phyloP scores from a whole-genome alignment of 1,140 invertebrate species.

The Dinothrombium tinctorium region DNA sequence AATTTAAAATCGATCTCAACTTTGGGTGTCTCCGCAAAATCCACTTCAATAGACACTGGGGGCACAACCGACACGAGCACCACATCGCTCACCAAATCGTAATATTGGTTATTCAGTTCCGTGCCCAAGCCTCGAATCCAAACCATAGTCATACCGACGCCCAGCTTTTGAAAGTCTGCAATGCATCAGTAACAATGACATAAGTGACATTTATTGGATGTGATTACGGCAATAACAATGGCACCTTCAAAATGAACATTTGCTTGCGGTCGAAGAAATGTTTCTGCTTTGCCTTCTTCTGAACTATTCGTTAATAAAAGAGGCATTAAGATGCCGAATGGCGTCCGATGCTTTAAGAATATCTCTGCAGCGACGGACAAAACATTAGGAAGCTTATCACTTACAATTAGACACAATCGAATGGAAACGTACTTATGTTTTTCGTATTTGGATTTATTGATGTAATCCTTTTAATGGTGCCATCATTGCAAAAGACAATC shows the following conservation, averaged over 20 bases:
- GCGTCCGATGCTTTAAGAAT: not conserved
- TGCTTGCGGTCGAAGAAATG: conserved; percentile 3
- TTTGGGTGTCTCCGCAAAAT: conserved; percentile 6
- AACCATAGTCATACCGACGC: conserved; percentile 4
- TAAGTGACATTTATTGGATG: no score
- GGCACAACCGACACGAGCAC: conserved; percentile 7
- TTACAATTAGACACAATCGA: not conserved
- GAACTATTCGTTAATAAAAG: not conserved
- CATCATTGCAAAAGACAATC: conserved; percentile 7
- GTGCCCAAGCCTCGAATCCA: conserved; percentile 3
- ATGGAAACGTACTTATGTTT: conserved; percentile 5
- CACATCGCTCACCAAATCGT: conserved; percentile 7
- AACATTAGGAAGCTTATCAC: not conserved
- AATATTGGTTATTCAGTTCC: not conserved
- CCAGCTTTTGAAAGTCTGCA: conserved; percentile 7
- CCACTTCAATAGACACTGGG: conserved; percentile 8
- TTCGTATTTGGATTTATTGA: conserved; percentile 1
- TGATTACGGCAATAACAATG: not conserved
- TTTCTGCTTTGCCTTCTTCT: not conserved
- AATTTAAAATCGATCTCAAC: conserved; percentile 6
- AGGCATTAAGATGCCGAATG: not conserved
- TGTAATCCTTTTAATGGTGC: conserved; percentile 3
- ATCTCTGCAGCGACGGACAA: not conserved
- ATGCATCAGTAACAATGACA: not conserved
- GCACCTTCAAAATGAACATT: not conserved